Evolutionary conservation across 2,888 invertebrate genomes (phyloP), one percentile per base, ranked within the genome.

Genomic region (Spisula subtruncata): DNA sequence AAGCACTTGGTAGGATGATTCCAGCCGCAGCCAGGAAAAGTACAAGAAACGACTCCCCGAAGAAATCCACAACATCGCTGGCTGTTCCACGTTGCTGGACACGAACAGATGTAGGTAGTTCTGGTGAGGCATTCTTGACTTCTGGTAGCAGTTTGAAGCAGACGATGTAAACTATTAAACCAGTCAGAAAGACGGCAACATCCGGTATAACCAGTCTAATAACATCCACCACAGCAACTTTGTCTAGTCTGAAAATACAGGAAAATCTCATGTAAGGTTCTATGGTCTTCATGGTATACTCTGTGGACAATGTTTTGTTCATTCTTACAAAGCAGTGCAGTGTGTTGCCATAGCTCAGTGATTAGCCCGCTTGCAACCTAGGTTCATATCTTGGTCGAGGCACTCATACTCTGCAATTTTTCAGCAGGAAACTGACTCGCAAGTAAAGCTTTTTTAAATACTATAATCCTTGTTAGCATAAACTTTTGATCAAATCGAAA

Each of bases 1-100:
- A 98, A 51, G 98, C 97, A 86, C 98, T 98, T 0, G 99, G 99
- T 79, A 98, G 97, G 96, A 98, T 97, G 90, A 98, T 98, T 0
- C 98, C 98, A 14, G 95, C 94, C n/a, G 94, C 93, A 46, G 95
- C 96, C 83, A 96, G 90, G 18, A 96, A 93, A 56, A 96, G 60
- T 0, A 94, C 94, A 18, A 95, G 90, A 8, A 95, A 66, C 35
- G 94, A 94, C 83, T 96, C 93, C 51, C 96, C 95, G 8, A 96
- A 79, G 66, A 95, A 94, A n/a, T 93, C 91, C 18, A 95, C 56
- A 81, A 94, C 81, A 29, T 90, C 87, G 14, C 90, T 91, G 4
- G 94, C 87, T 54, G 92, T 87, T 18, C 88, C 85, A 71, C 90
- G 86, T 32, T 93, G 89, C 18, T 92, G 91, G 29, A 85, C 83